A percentile compares a stretch with the other conserved stretches of the same genome.
phyloP scores from a whole-genome alignment of 2,888 invertebrate genomes.

The Pyrocoelia pectoralis region DNA sequence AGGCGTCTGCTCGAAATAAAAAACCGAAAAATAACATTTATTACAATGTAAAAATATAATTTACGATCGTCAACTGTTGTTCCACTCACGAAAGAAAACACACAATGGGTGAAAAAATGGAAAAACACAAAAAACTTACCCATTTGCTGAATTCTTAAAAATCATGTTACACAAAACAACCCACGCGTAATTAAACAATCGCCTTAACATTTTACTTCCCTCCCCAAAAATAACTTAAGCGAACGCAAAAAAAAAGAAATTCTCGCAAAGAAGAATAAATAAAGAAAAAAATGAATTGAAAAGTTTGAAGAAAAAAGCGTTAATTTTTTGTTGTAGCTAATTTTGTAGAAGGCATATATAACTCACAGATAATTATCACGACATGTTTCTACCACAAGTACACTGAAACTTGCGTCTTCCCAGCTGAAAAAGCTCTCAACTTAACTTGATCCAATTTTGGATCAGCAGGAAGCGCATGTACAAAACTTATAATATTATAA shows the following conservation, averaged over 20 bases:
- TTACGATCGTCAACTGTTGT: neutral
- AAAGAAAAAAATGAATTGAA: slow-evolving; percentile 8
- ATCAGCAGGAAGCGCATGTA: slow-evolving; percentile 45
- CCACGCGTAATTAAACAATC: slow-evolving; percentile 50
- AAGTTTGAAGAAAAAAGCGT: no score
- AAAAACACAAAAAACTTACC: slow-evolving; percentile 45
- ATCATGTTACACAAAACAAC: slow-evolving; percentile 45
- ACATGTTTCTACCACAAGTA: slow-evolving; percentile 22
- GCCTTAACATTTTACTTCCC: slow-evolving; percentile 44
- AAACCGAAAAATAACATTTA: no score
- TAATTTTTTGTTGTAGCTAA: no score
- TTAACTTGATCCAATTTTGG: slow-evolving; percentile 41
- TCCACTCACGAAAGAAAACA: neutral
- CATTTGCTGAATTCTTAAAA: slow-evolving; percentile 40
- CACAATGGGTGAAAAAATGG: neutral
- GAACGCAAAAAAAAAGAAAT: neutral
- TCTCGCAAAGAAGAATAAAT: slow-evolving; percentile 2
- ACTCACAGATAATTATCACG: slow-evolving; percentile 20
- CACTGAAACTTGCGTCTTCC: slow-evolving; percentile 29
- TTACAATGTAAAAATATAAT: neutral
- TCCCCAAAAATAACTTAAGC: neutral
- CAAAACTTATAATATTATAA: slow-evolving; percentile 18
- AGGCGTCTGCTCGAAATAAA: no score
- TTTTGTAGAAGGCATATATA: slow-evolving; percentile 19
- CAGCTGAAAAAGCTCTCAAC: slow-evolving; percentile 25